These are phyloP conservation scores for Acomys russatus DNA, from an alignment of 2,797 vertebrate genomes.

Conservation along the genomic window DNA sequence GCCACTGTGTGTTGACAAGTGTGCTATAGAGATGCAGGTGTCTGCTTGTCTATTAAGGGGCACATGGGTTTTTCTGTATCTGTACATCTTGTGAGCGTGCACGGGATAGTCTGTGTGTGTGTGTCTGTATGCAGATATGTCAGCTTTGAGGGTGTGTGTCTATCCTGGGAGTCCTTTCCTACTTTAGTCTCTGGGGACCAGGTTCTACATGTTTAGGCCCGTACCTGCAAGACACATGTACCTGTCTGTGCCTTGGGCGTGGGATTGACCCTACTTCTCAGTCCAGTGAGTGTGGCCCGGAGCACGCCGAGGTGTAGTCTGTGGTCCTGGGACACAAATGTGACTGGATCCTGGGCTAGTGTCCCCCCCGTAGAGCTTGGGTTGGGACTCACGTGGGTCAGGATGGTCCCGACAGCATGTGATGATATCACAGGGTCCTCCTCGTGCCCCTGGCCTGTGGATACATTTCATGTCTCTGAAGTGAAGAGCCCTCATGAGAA, in stretches of 20 bases:
- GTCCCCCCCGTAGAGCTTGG: neutral
- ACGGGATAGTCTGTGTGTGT: conserved; percentile 13
- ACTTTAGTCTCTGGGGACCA: conserved; percentile 25
- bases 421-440: neutral
- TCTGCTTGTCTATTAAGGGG: conserved; percentile 43
- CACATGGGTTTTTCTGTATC: conserved; percentile 12
- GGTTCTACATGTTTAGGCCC: conserved; percentile 6
- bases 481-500: conserved; percentile 11
- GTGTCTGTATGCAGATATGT: neutral
- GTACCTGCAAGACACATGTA: neutral
- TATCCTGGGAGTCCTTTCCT: conserved; percentile 15
- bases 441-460: neutral
- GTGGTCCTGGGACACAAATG: neutral
- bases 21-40: conserved; percentile 8
- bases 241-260: neutral
- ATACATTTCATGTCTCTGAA: neutral
- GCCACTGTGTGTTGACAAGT: neutral
- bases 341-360: neutral
- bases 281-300: neutral
- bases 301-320: neutral
- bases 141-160: conserved; percentile 13
- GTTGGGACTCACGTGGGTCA: neutral
- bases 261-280: conserved; percentile 9
- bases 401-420: neutral
- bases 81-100: neutral